Evolutionary conservation across 2,113 vertebrate species (phyloP), one percentile per base, ranked within the genome.

Genomic region (Cynoglossus semilaevis): DNA sequence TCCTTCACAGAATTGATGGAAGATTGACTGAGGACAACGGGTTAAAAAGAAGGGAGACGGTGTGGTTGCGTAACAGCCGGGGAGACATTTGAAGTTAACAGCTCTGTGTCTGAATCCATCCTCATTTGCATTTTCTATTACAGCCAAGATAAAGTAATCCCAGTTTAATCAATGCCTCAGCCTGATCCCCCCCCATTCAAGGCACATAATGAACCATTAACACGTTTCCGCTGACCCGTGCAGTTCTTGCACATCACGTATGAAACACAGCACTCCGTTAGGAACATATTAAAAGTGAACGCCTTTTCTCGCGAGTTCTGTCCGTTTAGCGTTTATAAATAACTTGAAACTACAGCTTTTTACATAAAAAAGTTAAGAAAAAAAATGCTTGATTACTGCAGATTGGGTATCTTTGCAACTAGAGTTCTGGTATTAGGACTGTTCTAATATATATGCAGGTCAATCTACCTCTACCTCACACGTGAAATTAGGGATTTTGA

Each of bases 171-270:
- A 54, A 36, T 44, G 41, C 66, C 37, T 1, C 8, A 18, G 50
- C 44, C 48, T 44, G 19, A n/a, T 9, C 36, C 64, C 52, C 64
- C 52, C 64, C 52, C 36, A 5, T 57, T 4, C 45, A 51, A 29
- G 15, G 29, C 54, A 63, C 2, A 3, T 66, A 72, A 72, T 79
- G 58, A 74, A 67, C 40, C 40, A 70, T 73, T 67, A 59, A 73
- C 17, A 41, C 11, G 1, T 70, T 77, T 70, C 36, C 65, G 70
- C 77, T 65, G 61, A 77, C 50, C 52, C 53, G 19, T 70, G 70
- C 76, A 67, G 37, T 71, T 65, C 37, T 22, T 58, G 58, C 18
- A 9, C 15, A 52, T 18, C 11, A 66, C 48, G 60, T 41, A 44
- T 64, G 53, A 77, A 68, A 38, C 63, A 16, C 51, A 18, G 41